A percentile compares a stretch with the other conserved stretches of the same genome.
These are phyloP conservation scores for Macropus fuliginosus DNA, from an alignment of 2,797 vertebrate genomes.

Conservation along the genomic window DNA sequence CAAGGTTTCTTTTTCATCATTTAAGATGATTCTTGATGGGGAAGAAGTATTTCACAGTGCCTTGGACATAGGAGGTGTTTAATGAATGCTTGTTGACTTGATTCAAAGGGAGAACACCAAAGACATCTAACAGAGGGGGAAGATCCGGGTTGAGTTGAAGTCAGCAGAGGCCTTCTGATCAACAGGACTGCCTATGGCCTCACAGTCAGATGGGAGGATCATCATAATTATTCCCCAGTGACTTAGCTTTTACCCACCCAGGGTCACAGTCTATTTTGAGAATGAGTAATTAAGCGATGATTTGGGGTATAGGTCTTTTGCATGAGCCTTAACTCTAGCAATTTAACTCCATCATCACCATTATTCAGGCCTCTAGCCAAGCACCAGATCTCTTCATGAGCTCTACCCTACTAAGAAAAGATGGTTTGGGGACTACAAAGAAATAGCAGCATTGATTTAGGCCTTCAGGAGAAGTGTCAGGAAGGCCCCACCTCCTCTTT, in stretches of 20 bases:
- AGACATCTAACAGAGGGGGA: not conserved
- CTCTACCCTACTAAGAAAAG: not conserved
- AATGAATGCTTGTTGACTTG: not conserved
- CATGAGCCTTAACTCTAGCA: not conserved
- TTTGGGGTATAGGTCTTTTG: slow-evolving; percentile 18
- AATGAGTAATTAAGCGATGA: slow-evolving; percentile 14
- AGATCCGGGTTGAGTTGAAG: not conserved
- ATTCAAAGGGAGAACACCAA: not conserved
- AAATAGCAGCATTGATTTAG: not conserved
- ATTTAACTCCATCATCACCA: not conserved
- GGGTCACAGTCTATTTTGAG: slow-evolving; percentile 24
- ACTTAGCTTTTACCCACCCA: slow-evolving; percentile 17
- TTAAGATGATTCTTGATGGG: not conserved
- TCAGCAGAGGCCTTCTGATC: not conserved
- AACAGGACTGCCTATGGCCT: not conserved
- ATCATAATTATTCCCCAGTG: not conserved
- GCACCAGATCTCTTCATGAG: not conserved
- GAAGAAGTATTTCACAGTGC: not conserved
- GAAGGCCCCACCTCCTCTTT: not conserved
- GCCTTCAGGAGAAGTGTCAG: not conserved
- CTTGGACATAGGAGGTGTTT: not conserved
- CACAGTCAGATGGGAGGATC: not conserved
- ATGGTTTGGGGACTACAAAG: not conserved
- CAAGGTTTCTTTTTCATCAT: not conserved
- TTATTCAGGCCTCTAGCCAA: not conserved